phyloP scores from a whole-genome alignment of 1,140 invertebrate species.

The Drosophila carrolli region DNA sequence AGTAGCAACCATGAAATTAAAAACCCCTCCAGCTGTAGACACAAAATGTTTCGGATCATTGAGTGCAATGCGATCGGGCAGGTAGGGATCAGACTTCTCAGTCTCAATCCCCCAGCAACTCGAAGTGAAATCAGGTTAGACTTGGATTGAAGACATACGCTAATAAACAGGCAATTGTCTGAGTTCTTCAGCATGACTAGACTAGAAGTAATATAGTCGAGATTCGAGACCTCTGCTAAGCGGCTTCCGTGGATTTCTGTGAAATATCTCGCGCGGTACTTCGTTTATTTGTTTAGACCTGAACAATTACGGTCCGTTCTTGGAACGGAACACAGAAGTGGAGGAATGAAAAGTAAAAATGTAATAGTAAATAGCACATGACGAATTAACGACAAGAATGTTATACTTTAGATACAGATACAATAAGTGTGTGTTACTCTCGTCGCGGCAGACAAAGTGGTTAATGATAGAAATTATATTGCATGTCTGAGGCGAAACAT shows the following conservation, averaged over 20 bases:
- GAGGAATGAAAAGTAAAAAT: slow-evolving; percentile 65
- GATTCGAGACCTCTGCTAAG: slow-evolving; percentile 34
- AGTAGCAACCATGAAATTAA: slow-evolving; percentile 24
- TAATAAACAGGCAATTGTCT: slow-evolving; percentile 68
- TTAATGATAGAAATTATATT: slow-evolving; percentile 64
- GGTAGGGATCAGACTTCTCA: slow-evolving; percentile 16
- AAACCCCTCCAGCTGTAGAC: slow-evolving; percentile 2
- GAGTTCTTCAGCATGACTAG: slow-evolving; percentile 50
- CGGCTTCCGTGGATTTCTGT: slow-evolving; percentile 59
- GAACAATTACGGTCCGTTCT: slow-evolving; percentile 67
- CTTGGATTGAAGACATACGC: slow-evolving; percentile 66
- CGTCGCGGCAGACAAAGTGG: slow-evolving; percentile 58
- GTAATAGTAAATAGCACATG: slow-evolving; percentile 70
- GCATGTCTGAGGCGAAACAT: slow-evolving; percentile 60
- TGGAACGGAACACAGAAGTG: slow-evolving; percentile 63
- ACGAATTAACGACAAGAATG: slow-evolving; percentile 66
- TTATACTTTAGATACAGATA: slow-evolving; percentile 35
- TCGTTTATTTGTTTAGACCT: slow-evolving; percentile 15
- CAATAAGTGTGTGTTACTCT: slow-evolving; percentile 10
- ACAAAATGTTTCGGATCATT: slow-evolving; percentile 32
- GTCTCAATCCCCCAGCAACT: slow-evolving; percentile 14
- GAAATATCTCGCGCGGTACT: slow-evolving; percentile 24
- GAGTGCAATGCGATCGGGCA: slow-evolving; percentile 35
- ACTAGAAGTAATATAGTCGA: slow-evolving; percentile 32
- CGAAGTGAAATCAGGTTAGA: slow-evolving; percentile 71